Evolutionary conservation across 2,113 vertebrate genomes (phyloP).

Genomic region (Tragelaphus scriptus): DNA sequence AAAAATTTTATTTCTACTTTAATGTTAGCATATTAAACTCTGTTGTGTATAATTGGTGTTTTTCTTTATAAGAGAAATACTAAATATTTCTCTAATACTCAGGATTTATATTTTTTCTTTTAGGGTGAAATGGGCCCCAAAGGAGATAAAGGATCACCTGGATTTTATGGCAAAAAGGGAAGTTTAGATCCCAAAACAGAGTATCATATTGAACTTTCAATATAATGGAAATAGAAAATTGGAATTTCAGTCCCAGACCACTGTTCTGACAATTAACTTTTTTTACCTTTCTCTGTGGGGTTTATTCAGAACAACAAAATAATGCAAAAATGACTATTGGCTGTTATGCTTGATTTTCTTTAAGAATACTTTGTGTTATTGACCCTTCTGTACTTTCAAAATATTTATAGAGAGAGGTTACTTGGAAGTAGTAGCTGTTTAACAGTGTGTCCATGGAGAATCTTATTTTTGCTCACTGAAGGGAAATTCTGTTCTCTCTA

Average conservation of each 20-base stretch:
- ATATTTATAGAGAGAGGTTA: neutral
- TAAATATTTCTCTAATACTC: neutral
- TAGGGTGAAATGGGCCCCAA: slow-evolving; percentile 88
- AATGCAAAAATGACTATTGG: neutral
- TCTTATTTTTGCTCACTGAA: neutral
- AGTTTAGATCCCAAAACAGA: slow-evolving; percentile 49
- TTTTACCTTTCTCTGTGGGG: neutral
- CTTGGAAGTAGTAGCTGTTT: neutral
- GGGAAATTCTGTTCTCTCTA: neutral
- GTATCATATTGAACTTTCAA: neutral
- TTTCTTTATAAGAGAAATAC: neutral
- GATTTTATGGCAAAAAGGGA: slow-evolving; percentile 90
- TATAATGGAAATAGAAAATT: neutral
- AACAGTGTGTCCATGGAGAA: neutral
- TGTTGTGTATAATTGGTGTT: neutral
- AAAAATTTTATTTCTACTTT: slow-evolving; percentile 22
- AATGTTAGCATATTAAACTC: neutral
- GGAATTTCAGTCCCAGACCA: neutral
- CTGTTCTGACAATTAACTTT: neutral
- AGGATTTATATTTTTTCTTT: slow-evolving; percentile 56
- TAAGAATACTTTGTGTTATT: neutral
- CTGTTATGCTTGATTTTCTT: neutral
- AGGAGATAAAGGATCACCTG: slow-evolving; percentile 86
- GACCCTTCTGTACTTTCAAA: neutral
- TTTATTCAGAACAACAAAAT: neutral